Evolutionary conservation across 2,888 invertebrate species (phyloP).

Genomic region (Schrankia costaestrigalis): DNA sequence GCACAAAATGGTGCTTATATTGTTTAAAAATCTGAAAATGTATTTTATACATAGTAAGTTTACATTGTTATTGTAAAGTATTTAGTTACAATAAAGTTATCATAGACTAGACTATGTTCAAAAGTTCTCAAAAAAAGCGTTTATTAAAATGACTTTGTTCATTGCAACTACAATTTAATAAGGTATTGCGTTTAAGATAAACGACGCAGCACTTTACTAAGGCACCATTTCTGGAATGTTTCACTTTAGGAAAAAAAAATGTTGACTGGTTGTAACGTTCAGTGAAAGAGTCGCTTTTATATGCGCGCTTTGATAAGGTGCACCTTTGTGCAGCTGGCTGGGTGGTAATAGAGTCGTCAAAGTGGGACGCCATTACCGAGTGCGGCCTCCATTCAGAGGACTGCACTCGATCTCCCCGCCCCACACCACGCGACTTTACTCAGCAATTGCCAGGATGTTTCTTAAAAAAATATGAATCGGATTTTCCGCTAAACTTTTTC

Average conservation of each 20-base stretch:
- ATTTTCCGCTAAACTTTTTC: conserved; percentile 6
- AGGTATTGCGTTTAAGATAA: too few relatives aligned
- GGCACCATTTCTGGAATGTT: conserved; percentile 3
- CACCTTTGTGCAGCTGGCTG: conserved; percentile 47
- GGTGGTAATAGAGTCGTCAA: conserved; percentile 47
- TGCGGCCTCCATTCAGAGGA: conserved; percentile 35
- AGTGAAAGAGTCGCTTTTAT: conserved; percentile 48
- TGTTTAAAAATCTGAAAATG: too few relatives aligned
- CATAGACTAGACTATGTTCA: too few relatives aligned
- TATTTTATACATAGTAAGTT: too few relatives aligned
- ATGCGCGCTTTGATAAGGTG: conserved; percentile 55
- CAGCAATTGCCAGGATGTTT: conserved; percentile 24
- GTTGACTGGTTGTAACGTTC: conserved; percentile 20
- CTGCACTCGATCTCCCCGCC: conserved; percentile 27
- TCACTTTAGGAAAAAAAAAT: conserved; percentile 22
- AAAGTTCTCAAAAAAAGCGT: too few relatives aligned
- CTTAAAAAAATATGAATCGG: conserved; percentile 8
- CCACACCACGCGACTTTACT: conserved; percentile 6
- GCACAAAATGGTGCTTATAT: too few relatives aligned
- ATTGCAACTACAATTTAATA: too few relatives aligned
- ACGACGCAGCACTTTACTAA: too few relatives aligned
- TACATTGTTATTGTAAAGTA: too few relatives aligned
- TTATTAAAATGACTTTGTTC: too few relatives aligned
- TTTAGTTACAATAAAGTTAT: too few relatives aligned
- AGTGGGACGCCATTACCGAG: conserved; percentile 39